phyloP scores from a whole-genome alignment of 2,797 vertebrate genomes.

The Geotria australis region DNA sequence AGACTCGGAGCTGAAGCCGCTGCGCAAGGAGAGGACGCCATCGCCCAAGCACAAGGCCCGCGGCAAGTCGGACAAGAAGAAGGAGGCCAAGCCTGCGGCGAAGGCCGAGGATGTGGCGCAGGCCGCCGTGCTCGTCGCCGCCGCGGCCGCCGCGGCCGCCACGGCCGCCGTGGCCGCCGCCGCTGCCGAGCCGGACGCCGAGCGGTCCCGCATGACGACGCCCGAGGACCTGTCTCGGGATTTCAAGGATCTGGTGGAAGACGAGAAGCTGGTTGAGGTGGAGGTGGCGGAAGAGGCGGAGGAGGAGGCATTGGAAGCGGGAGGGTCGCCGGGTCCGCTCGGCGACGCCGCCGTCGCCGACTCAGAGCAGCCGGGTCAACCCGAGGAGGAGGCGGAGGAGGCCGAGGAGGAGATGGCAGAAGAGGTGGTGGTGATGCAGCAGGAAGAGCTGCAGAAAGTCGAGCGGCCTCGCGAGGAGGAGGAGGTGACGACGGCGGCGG shows the following conservation, averaged over 20 bases:
- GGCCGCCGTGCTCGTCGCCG: constrained; percentile 5
- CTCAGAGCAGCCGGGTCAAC: too few species aligned
- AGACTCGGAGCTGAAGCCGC: constrained; percentile 57
- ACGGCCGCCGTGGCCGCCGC: constrained; percentile 8
- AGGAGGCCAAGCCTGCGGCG: constrained; percentile 26
- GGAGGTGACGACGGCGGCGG: constrained; percentile 3
- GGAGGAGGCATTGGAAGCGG: constrained; percentile 2
- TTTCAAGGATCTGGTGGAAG: constrained; percentile 55
- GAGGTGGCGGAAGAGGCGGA: constrained; percentile 2
- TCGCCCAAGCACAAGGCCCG: background rate
- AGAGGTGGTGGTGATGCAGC: too few species aligned
- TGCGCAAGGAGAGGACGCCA: constrained; percentile 70
- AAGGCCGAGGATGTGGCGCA: constrained; percentile 24
- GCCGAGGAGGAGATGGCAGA: too few species aligned
- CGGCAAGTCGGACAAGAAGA: constrained; percentile 38
- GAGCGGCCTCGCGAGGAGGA: background rate
- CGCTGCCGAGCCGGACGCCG: constrained; percentile 14
- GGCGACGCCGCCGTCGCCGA: too few species aligned
- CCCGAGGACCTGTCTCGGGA: constrained; percentile 90
- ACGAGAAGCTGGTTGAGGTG: constrained; percentile 11
- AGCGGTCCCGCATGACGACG: constrained; percentile 41
- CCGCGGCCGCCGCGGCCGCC: constrained; percentile 10
- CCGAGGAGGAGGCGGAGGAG: too few species aligned
- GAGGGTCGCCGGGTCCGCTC: background rate
- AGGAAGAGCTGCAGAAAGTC: background rate